Evolutionary conservation across 2,113 vertebrate genomes (phyloP), one percentile per base, ranked within the genome.

Genomic region (Rhegmatorhina hoffmannsi): DNA sequence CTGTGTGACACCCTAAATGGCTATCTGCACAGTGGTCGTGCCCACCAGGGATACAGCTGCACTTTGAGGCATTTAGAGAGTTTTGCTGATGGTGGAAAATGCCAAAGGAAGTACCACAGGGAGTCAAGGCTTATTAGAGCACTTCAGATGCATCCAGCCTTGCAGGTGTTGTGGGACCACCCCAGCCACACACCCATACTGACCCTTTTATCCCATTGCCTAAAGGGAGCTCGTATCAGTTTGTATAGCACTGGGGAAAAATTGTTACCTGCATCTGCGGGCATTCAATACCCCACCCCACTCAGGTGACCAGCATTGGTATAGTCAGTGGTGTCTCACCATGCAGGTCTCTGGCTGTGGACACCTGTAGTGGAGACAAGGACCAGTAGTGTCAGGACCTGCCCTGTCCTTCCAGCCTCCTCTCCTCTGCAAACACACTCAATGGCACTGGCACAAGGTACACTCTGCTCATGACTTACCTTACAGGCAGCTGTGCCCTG

Each of bases 401-500:
- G 1, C 47, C 8, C 8, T 28, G 13, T 36, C n/a, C 36, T 79
- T 43, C 15, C 28, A 63, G 52, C 10, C 18, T 40, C 69, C 52
- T 1, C 0, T 6, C 46, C 62, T 62, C 55, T 53, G n/a, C 66
- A 75, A 85, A 53, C 23, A 8, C n/a, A 25, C 23, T 31, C 0
- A 0, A 17, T 29, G 25, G 28, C 66, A 58, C 2, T 0, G 10
- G 26, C 2, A 0, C 31, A 31, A 64, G 29, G 43, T 55, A 34
- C 14, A 15, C 2, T 15, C 10, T 74, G 17, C 8, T 50, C 38
- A 4, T 20, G 49, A 18, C 36, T 40, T 15, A 31, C 33, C 21
- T 28, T 58, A 5, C 0, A 0, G 40, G 9, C 26, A 81, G 26
- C 64, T 52, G 36, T 29, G 19, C 31, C 47, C 25, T 2, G 0